phyloP scores from a whole-genome alignment of 2,113 vertebrate genomes.

The Otus sunia region DNA sequence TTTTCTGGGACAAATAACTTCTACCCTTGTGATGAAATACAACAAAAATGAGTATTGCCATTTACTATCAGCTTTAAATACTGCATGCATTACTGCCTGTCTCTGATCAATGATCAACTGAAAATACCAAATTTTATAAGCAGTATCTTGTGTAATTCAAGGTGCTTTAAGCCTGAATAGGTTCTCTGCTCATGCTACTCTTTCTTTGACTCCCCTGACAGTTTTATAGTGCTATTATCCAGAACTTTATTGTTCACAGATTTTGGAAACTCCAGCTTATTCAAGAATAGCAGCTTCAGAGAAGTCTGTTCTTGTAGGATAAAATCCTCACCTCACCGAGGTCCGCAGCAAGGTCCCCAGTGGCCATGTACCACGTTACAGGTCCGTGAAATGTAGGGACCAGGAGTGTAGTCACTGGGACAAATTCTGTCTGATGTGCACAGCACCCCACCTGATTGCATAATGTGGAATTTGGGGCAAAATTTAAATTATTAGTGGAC shows the following conservation, averaged over 20 bases:
- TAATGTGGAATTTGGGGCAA: fast-evolving
- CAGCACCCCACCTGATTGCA: background rate
- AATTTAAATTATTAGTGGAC: background rate
- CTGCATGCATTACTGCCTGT: background rate
- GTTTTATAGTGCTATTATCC: constrained; percentile 5
- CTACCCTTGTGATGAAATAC: background rate
- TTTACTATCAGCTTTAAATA: background rate
- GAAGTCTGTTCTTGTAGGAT: background rate
- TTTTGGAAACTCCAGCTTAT: background rate
- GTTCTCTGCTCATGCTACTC: background rate
- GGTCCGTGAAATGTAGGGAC: background rate
- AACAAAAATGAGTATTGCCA: background rate
- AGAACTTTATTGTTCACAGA: background rate
- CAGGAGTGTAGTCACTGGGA: background rate
- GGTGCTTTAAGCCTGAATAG: background rate
- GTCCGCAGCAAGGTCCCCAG: background rate
- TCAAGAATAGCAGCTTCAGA: background rate
- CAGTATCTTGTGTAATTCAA: background rate
- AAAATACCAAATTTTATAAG: constrained; percentile 1
- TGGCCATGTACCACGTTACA: background rate
- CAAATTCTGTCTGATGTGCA: background rate
- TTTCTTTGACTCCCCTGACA: constrained; percentile 8
- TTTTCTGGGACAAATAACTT: background rate
- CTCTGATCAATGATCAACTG: constrained; percentile 1
- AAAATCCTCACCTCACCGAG: background rate